Evolutionary conservation across 2,888 invertebrate species (phyloP), one percentile per base, ranked within the genome.

Genomic region (Reticulitermes lucifugus): DNA sequence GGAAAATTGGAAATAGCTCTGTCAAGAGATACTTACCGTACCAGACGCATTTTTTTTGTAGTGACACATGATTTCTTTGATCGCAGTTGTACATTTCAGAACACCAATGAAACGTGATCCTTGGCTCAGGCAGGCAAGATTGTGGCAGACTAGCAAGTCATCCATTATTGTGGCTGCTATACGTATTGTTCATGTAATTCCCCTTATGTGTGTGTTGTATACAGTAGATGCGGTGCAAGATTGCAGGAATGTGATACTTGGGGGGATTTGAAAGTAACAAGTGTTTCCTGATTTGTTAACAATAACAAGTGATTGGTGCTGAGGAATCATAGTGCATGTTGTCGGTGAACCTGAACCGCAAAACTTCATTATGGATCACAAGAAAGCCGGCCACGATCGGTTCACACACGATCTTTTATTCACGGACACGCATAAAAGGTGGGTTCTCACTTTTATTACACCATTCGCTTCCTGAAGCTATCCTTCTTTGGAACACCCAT

Each of bases 251-350:
- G 65, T 25, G 65, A 65, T 65, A 65, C 65, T 25, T 25, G 65
- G 65, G 65, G 55, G 55, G 25, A 9, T n/a, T n/a, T 12, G 65
- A 65, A 65, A n/a, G 65, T 12, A 10, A 2, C 65, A 35, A 35
- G 35, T 73, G 73, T 73, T 73, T 73, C 73, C 73, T 73, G 73
- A 73, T 73, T 73, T 73, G 73, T 73, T 73, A 29, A 41, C 73
- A 29, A 41, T 41, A 73, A 41, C 73, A 35, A 2, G 70, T 70
- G 18, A 55, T 55, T 55, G 18, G 55, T 55, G 55, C 18, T 55
- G 14, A 18, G 55, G 55, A 55, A 55, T 55, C 18, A 55, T 5
- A 25, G 65, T 25, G 65, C 65, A 65, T n/a, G 73, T 73, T 73
- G 21, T 41, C 73, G 41, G 35, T 73, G 73, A 73, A 73, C 73